phyloP scores from a whole-genome alignment of 1,140 invertebrate genomes.

The Probaryconus sp. region DNA sequence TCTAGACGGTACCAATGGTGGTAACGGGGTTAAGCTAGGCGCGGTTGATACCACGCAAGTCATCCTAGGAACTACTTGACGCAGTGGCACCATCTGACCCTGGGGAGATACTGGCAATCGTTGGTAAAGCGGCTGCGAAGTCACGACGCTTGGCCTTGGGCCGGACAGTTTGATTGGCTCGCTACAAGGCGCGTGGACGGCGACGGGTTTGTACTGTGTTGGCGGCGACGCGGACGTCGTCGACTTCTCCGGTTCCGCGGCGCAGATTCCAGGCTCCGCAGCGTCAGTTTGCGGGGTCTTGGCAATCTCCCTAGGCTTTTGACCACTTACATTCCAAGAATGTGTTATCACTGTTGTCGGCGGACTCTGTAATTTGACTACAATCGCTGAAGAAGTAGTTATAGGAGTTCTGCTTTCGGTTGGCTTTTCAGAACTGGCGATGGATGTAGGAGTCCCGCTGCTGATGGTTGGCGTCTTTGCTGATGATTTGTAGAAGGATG shows the following conservation, averaged over 20 bases:
- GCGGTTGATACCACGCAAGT: constrained; percentile 37
- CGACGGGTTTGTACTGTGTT: constrained; percentile 63
- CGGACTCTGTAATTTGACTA: constrained; percentile 61
- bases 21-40: constrained; percentile 52
- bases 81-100: constrained; percentile 67
- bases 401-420: constrained; percentile 63
- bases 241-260: constrained; percentile 49
- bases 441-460: constrained; percentile 28
- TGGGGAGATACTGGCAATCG: constrained; percentile 71
- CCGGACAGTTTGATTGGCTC: constrained; percentile 59
- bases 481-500: constrained; percentile 74
- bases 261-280: constrained; percentile 45
- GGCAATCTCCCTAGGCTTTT: constrained; percentile 59
- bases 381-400: constrained; percentile 23
- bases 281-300: constrained; percentile 59
- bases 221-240: constrained; percentile 37
- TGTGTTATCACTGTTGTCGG: constrained; percentile 71
- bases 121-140: constrained; percentile 70
- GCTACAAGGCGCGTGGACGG: constrained; percentile 53
- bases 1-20: constrained; percentile 57
- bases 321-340: constrained; percentile 70
- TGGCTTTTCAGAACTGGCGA: constrained; percentile 65
- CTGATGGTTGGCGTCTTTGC: constrained; percentile 63
- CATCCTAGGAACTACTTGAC: constrained; percentile 71
- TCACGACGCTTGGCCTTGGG: constrained; percentile 62